Conservation (phyloP, 2,797 vertebrate genomes). For the Ispidina lecontei region DNA sequence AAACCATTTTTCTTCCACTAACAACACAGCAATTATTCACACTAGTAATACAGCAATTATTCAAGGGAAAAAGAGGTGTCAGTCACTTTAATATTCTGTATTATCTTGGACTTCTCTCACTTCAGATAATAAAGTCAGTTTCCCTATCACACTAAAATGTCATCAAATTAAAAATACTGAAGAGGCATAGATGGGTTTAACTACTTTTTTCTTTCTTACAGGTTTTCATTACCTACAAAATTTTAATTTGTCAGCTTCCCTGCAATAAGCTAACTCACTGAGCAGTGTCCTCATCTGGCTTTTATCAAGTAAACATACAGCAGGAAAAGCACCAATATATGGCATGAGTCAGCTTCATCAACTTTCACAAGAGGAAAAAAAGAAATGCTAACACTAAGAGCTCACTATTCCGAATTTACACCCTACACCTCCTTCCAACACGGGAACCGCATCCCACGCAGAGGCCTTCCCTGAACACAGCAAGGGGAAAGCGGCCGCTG, state of each 20-base stretch:
- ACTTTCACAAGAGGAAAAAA: background rate
- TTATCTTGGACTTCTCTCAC: too few species aligned
- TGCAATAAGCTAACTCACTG: background rate
- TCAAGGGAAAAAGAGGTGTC: background rate
- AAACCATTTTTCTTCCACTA: background rate
- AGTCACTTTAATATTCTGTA: background rate
- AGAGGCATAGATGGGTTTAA: background rate
- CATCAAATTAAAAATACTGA: background rate
- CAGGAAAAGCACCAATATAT: fast-evolving
- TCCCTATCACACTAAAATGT: background rate
- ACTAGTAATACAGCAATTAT: background rate
- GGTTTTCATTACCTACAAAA: background rate
- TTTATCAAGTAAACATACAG: background rate
- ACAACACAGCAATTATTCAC: background rate
- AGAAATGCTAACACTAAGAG: background rate
- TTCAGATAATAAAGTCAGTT: background rate
- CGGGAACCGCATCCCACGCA: fast-evolving
- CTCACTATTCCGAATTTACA: background rate
- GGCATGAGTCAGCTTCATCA: background rate
- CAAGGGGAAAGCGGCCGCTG: fast-evolving
- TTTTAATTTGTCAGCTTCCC: background rate
- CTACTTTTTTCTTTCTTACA: background rate
- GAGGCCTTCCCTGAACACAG: background rate
- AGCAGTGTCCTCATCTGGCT: background rate
- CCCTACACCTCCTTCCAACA: background rate